Evolutionary conservation across 64 coral and sea anemone genomes (phyloP).

Genomic region (Montipora capricornis): DNA sequence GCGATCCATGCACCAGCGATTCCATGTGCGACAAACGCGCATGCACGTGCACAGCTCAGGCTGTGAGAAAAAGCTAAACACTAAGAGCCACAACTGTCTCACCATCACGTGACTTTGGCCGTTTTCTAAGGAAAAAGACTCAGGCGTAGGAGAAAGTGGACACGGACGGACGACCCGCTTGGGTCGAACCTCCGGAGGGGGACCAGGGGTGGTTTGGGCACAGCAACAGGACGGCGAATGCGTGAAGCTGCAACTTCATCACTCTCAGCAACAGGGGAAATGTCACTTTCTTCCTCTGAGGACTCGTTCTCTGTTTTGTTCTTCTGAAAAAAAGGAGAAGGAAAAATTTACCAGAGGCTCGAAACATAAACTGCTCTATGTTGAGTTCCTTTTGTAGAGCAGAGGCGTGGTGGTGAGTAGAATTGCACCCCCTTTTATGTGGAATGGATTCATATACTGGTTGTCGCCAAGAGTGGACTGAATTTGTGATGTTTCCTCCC

Average conservation of each 20-base stretch:
- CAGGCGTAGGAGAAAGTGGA: conserved; percentile 73
- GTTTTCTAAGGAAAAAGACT: conserved; percentile 67
- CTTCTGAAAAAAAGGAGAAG: conserved; percentile 29
- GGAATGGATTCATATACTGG: no score
- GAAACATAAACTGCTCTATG: neutral
- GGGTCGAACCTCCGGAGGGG: conserved; percentile 81
- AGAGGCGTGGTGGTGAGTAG: no score
- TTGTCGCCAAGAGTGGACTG: no score
- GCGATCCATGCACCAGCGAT: conserved; percentile 94
- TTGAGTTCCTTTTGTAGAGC: no score
- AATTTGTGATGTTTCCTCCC: no score
- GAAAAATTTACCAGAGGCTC: neutral
- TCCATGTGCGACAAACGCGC: conserved; percentile 97
- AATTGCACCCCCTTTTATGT: no score
- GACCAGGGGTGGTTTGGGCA: conserved; percentile 56
- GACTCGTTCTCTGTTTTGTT: conserved; percentile 70
- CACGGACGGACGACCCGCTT: conserved; percentile 88
- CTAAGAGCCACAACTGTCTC: conserved; percentile 73
- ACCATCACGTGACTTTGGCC: conserved; percentile 74
- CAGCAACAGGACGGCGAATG: conserved; percentile 16
- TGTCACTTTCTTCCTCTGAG: conserved; percentile 81
- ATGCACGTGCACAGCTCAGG: conserved; percentile 89
- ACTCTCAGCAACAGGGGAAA: neutral
- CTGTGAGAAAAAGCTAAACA: conserved; percentile 80
- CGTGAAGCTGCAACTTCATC: conserved; percentile 11